A percentile compares a stretch with the other conserved stretches of the same genome.
phyloP scores from a whole-genome alignment of 2,888 invertebrate genomes.

The Hydroisotoma schaefferi region DNA sequence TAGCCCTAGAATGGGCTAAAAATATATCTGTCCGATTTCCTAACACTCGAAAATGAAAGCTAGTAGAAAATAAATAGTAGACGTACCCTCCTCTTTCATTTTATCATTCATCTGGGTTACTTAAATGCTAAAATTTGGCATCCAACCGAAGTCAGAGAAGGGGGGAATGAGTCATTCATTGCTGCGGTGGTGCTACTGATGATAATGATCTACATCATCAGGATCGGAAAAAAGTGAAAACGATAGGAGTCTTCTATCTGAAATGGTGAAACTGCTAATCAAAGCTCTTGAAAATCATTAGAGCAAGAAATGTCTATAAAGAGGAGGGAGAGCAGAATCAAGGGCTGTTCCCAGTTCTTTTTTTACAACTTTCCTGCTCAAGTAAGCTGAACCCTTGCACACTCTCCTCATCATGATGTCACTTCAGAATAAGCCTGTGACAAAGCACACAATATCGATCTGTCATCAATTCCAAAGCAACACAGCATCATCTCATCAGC shows the following conservation, averaged over 20 bases:
- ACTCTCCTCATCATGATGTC: no score
- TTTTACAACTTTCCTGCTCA: background rate
- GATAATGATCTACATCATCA: no score
- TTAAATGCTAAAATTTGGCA: no score
- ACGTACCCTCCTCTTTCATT: no score
- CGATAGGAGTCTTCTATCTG: background rate
- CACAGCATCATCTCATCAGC: no score
- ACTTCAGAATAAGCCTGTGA: conserved; percentile 1
- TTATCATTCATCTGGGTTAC: no score
- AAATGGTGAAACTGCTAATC: conserved; percentile 9
- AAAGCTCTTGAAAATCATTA: conserved; percentile 14
- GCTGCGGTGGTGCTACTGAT: no score
- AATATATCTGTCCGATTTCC: no score
- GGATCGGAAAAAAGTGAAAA: background rate
- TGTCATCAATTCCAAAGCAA: background rate
- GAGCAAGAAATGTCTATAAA: conserved; percentile 12
- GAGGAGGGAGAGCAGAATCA: conserved; percentile 10
- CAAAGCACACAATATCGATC: conserved; percentile 10
- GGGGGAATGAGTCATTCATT: background rate
- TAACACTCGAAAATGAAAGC: no score
- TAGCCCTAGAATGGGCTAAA: no score
- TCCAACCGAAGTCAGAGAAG: no score
- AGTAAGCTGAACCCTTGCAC: background rate
- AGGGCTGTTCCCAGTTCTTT: background rate
- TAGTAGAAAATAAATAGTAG: no score